Percentiles rank a stretch among this genome's conserved stretches.
Conservation (phyloP, 2,888 invertebrate genomes). For the Tenthredo amoena region DNA sequence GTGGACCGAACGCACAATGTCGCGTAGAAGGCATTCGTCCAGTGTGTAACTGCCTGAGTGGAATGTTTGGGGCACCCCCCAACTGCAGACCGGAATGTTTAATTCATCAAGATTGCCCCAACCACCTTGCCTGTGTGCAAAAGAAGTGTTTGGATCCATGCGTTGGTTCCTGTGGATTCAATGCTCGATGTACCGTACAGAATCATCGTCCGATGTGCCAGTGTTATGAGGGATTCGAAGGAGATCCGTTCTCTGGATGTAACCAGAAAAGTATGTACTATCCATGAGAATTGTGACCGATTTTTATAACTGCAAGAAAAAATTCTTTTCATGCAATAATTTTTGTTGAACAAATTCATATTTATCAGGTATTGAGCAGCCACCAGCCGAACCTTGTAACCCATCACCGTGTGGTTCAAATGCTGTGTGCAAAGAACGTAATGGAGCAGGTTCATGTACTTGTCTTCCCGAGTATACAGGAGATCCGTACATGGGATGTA, state of each 20-base stretch:
- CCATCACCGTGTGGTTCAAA: slow-evolving; percentile 93
- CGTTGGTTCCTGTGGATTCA: slow-evolving; percentile 87
- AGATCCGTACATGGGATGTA: slow-evolving; percentile 91
- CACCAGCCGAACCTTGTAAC: slow-evolving; percentile 85
- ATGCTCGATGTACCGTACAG: slow-evolving; percentile 86
- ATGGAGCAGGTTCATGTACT: slow-evolving; percentile 90
- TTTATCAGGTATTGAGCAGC: slow-evolving; percentile 79
- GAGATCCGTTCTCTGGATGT: slow-evolving; percentile 90
- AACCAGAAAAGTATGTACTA: slow-evolving; percentile 75
- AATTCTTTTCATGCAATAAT: neutral
- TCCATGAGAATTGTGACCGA: neutral
- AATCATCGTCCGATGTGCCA: slow-evolving; percentile 89
- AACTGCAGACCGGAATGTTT: slow-evolving; percentile 89
- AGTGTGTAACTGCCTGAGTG: slow-evolving; percentile 86
- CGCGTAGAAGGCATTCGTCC: slow-evolving; percentile 82
- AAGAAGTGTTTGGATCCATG: slow-evolving; percentile 89
- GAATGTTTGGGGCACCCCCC: slow-evolving; percentile 89
- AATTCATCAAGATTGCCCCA: slow-evolving; percentile 89
- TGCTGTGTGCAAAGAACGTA: slow-evolving; percentile 90
- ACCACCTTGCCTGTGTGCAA: slow-evolving; percentile 85
- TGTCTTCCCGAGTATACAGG: slow-evolving; percentile 92
- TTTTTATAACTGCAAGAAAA: neutral
- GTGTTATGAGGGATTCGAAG: slow-evolving; percentile 87
- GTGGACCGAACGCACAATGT: slow-evolving; percentile 88
- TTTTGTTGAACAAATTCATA: neutral